Percentiles rank a stretch among this genome's conserved stretches.
Evolutionary conservation across 2,888 invertebrate genomes (phyloP).

Genomic region (Cartodere bifasciata): DNA sequence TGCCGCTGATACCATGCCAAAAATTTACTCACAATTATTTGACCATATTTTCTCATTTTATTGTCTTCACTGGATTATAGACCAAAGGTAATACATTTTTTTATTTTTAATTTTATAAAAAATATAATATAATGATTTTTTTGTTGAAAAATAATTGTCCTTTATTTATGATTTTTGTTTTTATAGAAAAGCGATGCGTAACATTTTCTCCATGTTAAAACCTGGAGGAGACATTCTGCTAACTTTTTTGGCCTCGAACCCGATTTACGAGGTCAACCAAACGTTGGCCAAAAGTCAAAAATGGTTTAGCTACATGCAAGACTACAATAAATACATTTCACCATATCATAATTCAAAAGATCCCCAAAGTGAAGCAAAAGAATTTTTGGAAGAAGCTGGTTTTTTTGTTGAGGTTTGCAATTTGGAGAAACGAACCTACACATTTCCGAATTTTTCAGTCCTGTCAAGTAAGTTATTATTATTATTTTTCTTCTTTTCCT

Average conservation of each 20-base stretch:
- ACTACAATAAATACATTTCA: conserved; percentile 51
- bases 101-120: no score
- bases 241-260: conserved; percentile 54
- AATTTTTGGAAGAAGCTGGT: conserved; percentile 42
- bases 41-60: conserved; percentile 66
- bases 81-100: conserved; percentile 46
- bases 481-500: no score
- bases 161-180: conserved; percentile 10
- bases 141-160: no score
- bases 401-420: conserved; percentile 46
- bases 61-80: conserved; percentile 66
- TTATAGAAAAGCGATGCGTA: conserved; percentile 47
- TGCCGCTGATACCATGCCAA: conserved; percentile 36
- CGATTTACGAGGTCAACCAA: conserved; percentile 56
- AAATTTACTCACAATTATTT: conserved; percentile 39
- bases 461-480: conserved; percentile 51
- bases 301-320: conserved; percentile 53
- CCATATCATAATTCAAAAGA: conserved; percentile 51
- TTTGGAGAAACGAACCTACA: conserved; percentile 41
- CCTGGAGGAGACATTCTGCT: conserved; percentile 57
- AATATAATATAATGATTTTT: no score
- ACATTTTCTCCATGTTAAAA: conserved; percentile 52
- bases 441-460: conserved; percentile 42
- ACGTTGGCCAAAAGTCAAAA: conserved; percentile 39
- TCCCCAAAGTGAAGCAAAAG: conserved; percentile 43